Conservation (phyloP, 2,113 vertebrate species). For the Tachuris rubrigastra region DNA sequence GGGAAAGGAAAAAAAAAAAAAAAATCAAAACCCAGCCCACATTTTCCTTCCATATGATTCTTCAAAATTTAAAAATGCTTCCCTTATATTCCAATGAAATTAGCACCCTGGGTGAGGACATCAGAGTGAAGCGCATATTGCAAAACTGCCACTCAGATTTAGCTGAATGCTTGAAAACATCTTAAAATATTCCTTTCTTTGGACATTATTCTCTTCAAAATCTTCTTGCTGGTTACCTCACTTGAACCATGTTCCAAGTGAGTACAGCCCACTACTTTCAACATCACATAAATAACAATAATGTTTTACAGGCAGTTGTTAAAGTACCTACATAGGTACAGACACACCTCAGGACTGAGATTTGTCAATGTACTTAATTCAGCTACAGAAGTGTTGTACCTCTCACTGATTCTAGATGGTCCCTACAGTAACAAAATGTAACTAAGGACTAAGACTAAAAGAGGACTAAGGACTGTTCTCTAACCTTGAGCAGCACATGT, state of each 20-base stretch:
- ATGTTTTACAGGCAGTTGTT: neutral
- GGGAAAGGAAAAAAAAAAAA: neutral
- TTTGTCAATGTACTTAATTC: neutral
- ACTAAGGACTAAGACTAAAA: neutral
- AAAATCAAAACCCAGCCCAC: rapidly evolving
- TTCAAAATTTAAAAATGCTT: neutral
- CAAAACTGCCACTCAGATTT: neutral
- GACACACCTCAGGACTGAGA: neutral
- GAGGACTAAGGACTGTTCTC: neutral
- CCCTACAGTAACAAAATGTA: neutral
- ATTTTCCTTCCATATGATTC: neutral
- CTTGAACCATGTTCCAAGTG: neutral
- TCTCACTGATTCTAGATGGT: neutral
- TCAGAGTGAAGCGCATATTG: neutral
- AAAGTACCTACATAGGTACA: neutral
- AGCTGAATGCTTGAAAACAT: neutral
- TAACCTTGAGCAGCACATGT: rapidly evolving
- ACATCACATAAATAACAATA: neutral
- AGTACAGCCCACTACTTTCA: neutral
- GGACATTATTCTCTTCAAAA: neutral
- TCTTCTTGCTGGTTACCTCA: neutral
- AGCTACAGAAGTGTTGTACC: neutral
- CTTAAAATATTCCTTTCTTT: neutral
- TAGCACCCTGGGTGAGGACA: neutral
- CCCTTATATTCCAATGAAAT: neutral